Base-by-base conservation (phyloP, 2,113 vertebrate genomes). In the Peromyscus maniculatus region DNA sequence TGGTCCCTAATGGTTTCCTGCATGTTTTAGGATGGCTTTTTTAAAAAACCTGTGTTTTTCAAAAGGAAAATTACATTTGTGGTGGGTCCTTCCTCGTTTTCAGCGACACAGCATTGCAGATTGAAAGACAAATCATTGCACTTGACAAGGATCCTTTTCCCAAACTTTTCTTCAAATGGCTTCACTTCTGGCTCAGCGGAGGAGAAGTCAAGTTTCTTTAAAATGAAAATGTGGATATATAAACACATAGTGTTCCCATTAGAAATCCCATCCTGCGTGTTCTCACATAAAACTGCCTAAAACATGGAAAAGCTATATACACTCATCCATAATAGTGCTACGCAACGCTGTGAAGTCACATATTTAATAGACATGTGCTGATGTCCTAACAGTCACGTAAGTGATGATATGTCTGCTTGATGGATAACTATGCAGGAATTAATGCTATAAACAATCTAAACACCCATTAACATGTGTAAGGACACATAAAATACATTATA, bases 81-180 rank as follows among this genome's bases (percentile, higher is more conserved):
- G 1, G 99, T 99, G 16, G 99, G 99, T 49, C 99, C 99, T 90
- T 99, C 99, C 98, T 99, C 99, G 91, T 99, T 99, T 98, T 99
- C 99, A 0, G 99, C 99, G 90, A 99, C 98, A 1, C 99, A 99
- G 98, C 99, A 99, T 98, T 99, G 99, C 96, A 99, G 99, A 98
- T 99, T 99, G 98, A 99, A 99, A 7, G 99, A 99, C 75, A 99
- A 99, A 97, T 99, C 99, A 0, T 99, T 99, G 98, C 99, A 99
- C 98, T 99, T 99, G 95, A 99, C 99, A 82, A 99, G 98, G 96
- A 99, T 98, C 49, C 99, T 99, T 97, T 99, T 99, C 36, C 99
- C 99, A 98, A 99, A 99, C 97, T 99, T 99, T 97, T 99, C 99
- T 98, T 99, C 99, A 97, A 99, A 99, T 79, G 99, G 99, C 97